phyloP scores from a whole-genome alignment of 2,797 vertebrate species.

The Cossypha polioptera region DNA sequence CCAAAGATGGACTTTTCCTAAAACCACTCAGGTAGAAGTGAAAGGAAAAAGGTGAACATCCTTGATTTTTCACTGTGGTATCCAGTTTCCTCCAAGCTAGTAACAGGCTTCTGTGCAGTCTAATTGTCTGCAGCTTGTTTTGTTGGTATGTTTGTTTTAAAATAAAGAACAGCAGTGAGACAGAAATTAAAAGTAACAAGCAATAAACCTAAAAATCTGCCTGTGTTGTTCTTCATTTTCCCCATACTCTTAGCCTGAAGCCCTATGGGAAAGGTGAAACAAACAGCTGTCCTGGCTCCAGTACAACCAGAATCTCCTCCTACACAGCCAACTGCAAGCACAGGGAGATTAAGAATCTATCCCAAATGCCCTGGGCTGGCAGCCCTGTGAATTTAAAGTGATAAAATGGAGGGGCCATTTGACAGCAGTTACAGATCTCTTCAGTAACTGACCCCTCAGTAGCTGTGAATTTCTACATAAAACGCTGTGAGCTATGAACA shows the following conservation, averaged over 20 bases:
- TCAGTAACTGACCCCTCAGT: neutral
- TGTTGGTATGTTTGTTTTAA: neutral
- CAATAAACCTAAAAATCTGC: neutral
- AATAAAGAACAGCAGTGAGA: neutral
- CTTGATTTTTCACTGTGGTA: neutral
- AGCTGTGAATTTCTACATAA: constrained; percentile 7
- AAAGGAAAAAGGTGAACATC: neutral
- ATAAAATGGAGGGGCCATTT: neutral
- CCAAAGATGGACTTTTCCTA: neutral
- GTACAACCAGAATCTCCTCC: neutral
- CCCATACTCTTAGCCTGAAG: neutral
- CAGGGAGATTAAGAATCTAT: neutral
- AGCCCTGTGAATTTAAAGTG: neutral
- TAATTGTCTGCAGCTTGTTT: neutral
- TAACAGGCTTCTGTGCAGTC: neutral
- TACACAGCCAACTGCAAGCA: neutral
- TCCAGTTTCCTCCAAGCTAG: neutral
- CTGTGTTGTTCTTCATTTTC: neutral
- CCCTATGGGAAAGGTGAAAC: neutral
- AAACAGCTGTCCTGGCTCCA: neutral
- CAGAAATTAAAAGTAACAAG: neutral
- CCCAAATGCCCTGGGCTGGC: neutral
- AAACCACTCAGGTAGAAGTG: neutral
- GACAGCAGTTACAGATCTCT: constrained; percentile 6
- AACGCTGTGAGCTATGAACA: neutral